Evolutionary conservation across 2,888 invertebrate genomes (phyloP).

Genomic region (Oscheius sp.): DNA sequence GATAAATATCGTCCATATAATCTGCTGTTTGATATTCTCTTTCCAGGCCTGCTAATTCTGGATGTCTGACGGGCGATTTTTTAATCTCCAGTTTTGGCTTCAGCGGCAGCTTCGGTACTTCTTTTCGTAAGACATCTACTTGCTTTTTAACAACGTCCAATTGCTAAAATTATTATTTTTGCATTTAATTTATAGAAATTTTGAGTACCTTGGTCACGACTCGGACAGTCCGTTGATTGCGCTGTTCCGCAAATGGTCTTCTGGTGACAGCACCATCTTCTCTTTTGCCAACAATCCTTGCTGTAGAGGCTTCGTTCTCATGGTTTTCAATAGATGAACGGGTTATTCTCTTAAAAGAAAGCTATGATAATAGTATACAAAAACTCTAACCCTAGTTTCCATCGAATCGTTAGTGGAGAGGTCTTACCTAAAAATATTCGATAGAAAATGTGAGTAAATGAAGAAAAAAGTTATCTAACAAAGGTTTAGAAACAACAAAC

Average conservation of each 20-base stretch:
- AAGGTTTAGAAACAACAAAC: not conserved
- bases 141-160: not conserved
- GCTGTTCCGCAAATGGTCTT: conserved; percentile 7
- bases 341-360: conserved; percentile 12
- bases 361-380: not conserved
- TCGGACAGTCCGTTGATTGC: not conserved
- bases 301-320: not conserved
- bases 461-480: not conserved
- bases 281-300: not conserved
- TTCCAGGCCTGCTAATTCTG: conserved; percentile 34
- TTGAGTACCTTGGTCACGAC: conserved; percentile 7
- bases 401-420: not conserved
- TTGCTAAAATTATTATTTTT: too few relatives aligned
- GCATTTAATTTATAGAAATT: not conserved
- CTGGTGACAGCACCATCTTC: not conserved
- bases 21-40: conserved; percentile 76
- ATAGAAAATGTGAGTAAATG: not conserved
- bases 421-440: not conserved
- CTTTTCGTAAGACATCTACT: not conserved
- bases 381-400: conserved; percentile 4
- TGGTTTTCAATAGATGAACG: not conserved
- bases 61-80: conserved; percentile 2
- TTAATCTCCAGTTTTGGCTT: not conserved
- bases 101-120: not conserved
- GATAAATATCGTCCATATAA: conserved; percentile 90